phyloP scores from a whole-genome alignment of 2,113 vertebrate genomes.

The Nestor notabilis region DNA sequence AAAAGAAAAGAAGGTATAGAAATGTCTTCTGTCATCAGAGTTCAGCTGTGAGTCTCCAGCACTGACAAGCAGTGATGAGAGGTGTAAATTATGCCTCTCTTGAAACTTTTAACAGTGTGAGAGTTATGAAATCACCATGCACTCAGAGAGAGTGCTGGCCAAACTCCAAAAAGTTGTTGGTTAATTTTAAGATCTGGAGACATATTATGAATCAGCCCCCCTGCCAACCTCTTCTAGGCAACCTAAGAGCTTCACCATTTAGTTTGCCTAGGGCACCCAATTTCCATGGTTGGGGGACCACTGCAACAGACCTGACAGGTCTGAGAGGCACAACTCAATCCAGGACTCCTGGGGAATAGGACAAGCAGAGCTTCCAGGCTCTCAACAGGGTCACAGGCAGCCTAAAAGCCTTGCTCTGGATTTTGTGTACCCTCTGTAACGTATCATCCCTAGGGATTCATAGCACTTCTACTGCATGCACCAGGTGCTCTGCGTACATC shows the following conservation, averaged over 20 bases:
- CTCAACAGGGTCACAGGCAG: not conserved
- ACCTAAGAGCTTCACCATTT: not conserved
- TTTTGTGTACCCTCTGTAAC: not conserved
- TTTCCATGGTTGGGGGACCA: not conserved
- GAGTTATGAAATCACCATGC: not conserved
- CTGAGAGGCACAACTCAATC: not conserved
- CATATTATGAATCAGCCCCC: not conserved
- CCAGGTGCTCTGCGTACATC: not conserved
- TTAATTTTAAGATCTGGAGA: not conserved
- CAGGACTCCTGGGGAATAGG: not conserved
- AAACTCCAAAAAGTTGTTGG: not conserved
- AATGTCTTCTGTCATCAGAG: not conserved
- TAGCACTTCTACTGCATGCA: not conserved
- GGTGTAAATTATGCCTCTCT: not conserved
- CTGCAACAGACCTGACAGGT: not conserved
- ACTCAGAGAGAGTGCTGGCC: not conserved
- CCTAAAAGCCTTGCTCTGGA: not conserved
- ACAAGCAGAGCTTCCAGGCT: not conserved
- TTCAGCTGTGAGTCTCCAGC: not conserved
- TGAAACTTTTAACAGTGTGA: not conserved
- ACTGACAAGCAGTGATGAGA: not conserved
- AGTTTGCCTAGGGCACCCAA: not conserved
- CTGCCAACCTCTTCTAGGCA: not conserved
- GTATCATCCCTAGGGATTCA: fast-evolving
- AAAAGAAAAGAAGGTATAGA: not conserved